Conservation (phyloP, 1,140 invertebrate genomes). For the Helicoverpa armigera region DNA sequence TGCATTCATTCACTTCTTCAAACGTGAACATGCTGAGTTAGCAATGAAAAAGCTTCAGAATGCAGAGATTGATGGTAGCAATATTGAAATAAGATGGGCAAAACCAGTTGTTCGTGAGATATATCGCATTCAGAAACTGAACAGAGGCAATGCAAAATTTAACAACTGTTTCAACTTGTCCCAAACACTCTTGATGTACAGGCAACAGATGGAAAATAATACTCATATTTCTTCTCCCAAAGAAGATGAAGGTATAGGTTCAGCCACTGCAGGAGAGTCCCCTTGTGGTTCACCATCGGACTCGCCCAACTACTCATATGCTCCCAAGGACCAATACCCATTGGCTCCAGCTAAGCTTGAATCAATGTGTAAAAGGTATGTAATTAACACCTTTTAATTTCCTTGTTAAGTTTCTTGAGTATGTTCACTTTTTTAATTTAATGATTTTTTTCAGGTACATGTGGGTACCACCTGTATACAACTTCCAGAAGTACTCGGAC, state of each 20-base stretch:
- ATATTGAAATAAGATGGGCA: conserved; percentile 78
- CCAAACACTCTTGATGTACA: conserved; percentile 80
- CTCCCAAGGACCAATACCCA: conserved; percentile 55
- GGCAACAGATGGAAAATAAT: conserved; percentile 77
- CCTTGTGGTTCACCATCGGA: conserved; percentile 66
- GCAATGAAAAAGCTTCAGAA: conserved; percentile 80
- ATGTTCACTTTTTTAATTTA: background rate
- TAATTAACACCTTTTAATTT: conserved; percentile 35
- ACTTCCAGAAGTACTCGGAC: conserved; percentile 69
- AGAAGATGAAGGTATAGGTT: conserved; percentile 76
- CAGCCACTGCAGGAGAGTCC: conserved; percentile 69
- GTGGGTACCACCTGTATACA: conserved; percentile 71
- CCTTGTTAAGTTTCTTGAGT: background rate
- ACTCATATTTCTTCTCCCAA: conserved; percentile 72
- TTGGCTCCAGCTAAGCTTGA: conserved; percentile 78
- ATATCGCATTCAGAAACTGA: conserved; percentile 77
- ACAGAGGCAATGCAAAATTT: conserved; percentile 82
- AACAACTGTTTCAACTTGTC: conserved; percentile 74
- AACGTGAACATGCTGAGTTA: conserved; percentile 80
- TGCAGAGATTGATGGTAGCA: conserved; percentile 76
- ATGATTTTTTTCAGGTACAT: conserved; percentile 68
- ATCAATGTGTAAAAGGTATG: conserved; percentile 77
- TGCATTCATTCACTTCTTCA: conserved; percentile 85
- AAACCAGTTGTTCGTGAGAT: conserved; percentile 80
- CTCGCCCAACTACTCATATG: conserved; percentile 30